phyloP scores from a whole-genome alignment of 2,113 vertebrate species.

The Gorilla gorilla region DNA sequence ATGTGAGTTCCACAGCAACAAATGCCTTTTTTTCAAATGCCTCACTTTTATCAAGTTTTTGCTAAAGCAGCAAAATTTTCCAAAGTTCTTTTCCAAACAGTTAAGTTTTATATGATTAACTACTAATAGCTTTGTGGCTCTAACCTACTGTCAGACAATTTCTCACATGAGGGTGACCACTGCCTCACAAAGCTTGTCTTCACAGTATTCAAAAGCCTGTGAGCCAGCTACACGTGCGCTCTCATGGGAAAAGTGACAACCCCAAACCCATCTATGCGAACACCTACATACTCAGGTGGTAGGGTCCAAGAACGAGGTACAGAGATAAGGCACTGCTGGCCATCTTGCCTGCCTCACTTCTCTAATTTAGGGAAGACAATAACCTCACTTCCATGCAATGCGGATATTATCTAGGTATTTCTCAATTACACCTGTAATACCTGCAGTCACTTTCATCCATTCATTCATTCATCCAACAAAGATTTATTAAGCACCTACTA shows the following conservation, averaged over 20 bases:
- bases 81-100: constrained; percentile 31
- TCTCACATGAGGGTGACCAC: background rate
- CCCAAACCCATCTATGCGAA: background rate
- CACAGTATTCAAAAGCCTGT: background rate
- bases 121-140: background rate
- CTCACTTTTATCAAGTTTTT: constrained; percentile 5
- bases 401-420: background rate
- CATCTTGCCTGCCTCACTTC: background rate
- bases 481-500: constrained; percentile 48
- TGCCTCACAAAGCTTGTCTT: background rate
- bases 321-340: background rate
- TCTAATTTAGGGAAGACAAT: background rate
- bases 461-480: constrained; percentile 40
- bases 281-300: background rate
- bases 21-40: background rate
- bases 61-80: background rate
- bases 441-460: constrained; percentile 25
- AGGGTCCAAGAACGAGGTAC: background rate
- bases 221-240: background rate
- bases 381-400: background rate
- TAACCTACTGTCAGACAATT: background rate
- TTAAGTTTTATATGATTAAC: background rate
- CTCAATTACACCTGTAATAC: background rate
- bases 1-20: background rate
- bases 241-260: background rate